phyloP scores from a whole-genome alignment of 2,888 invertebrate species.

The Steinernema scapterisci region DNA sequence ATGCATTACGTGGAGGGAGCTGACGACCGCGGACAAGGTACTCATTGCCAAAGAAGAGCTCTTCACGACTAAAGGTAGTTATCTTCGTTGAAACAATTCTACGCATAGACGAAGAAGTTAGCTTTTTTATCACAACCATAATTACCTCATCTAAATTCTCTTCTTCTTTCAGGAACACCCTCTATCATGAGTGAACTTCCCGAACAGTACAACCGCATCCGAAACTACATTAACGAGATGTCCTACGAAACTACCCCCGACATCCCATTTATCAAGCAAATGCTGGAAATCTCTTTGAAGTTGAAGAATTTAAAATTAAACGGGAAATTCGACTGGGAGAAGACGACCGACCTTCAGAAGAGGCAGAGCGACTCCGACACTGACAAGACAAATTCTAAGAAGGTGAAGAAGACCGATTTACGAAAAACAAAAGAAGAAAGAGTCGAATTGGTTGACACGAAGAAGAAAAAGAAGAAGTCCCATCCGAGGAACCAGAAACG shows the following conservation, averaged over 20 bases:
- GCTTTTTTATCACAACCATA: no score
- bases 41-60: neutral
- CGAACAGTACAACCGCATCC: neutral
- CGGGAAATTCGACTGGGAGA: conserved; percentile 1
- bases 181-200: no score
- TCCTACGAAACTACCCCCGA: neutral
- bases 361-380: neutral
- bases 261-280: neutral
- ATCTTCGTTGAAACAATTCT: no score
- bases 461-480: no score
- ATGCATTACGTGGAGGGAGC: neutral
- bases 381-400: no score
- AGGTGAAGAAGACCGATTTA: no score
- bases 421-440: no score
- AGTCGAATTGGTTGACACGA: no score
- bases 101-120: no score
- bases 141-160: no score
- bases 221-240: neutral
- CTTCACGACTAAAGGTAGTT: neutral
- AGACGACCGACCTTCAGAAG: no score
- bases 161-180: neutral
- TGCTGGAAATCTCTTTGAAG: neutral
- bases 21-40: neutral
- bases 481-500: no score
- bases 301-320: neutral